Percentiles rank a stretch among this genome's conserved stretches.
Evolutionary conservation across 2,797 vertebrate species (phyloP).

Genomic region (Spheniscus humboldti): DNA sequence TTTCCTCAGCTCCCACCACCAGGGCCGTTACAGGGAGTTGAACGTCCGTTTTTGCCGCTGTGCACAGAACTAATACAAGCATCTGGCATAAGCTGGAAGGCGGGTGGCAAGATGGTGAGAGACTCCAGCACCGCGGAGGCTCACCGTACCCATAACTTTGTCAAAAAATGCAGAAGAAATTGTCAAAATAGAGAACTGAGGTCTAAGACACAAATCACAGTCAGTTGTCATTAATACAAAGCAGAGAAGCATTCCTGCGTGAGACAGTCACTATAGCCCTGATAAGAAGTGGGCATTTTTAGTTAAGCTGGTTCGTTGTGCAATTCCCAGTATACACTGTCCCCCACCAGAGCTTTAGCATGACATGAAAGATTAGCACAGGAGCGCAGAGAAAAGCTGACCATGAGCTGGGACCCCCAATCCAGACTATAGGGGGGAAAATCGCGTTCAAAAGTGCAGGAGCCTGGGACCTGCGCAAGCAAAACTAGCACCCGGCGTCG

Average conservation of each 20-base stretch:
- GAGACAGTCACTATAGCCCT: neutral
- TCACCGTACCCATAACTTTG: neutral
- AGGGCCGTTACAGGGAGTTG: neutral
- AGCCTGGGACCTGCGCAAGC: neutral
- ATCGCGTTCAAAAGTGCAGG: neutral
- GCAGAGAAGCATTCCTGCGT: neutral
- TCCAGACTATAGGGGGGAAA: fast-evolving
- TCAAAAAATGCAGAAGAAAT: neutral
- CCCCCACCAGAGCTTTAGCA: neutral
- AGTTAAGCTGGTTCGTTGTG: neutral
- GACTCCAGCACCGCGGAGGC: neutral
- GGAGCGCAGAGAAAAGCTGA: neutral
- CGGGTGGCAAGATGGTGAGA: neutral
- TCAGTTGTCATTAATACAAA: neutral
- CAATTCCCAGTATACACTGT: neutral
- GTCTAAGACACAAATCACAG: neutral
- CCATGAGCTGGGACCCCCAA: neutral
- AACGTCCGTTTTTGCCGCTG: neutral
- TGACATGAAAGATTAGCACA: neutral
- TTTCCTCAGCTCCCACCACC: neutral
- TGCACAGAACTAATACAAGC: neutral
- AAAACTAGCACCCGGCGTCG: neutral
- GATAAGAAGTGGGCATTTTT: neutral
- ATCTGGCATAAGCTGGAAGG: neutral
- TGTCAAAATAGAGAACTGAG: neutral